phyloP scores from a whole-genome alignment of 2,888 invertebrate species.

The Leptopterna dolabrata region DNA sequence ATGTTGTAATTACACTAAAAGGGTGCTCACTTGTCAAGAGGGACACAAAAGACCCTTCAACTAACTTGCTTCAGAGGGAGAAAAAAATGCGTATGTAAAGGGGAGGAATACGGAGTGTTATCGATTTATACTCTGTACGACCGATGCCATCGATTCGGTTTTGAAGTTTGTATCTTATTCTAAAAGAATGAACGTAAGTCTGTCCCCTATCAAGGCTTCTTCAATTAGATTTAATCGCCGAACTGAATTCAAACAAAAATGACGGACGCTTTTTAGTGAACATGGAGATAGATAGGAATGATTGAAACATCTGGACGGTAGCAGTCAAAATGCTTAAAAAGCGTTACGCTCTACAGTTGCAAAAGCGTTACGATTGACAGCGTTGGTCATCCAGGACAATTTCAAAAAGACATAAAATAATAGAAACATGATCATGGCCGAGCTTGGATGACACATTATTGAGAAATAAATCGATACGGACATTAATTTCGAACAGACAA shows the following conservation, averaged over 20 bases:
- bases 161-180: background rate
- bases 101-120: background rate
- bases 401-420: too few relatives aligned
- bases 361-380: too few relatives aligned
- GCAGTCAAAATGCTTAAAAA: too few relatives aligned
- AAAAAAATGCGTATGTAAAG: background rate
- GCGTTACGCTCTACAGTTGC: too few relatives aligned
- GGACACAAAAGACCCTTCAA: constrained; percentile 16
- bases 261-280: background rate
- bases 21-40: background rate
- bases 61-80: background rate
- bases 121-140: background rate
- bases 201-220: background rate
- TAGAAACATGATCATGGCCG: too few relatives aligned
- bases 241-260: too few relatives aligned
- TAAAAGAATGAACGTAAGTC: background rate
- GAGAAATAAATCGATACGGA: too few relatives aligned
- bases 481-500: too few relatives aligned
- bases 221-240: too few relatives aligned
- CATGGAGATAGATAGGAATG: background rate
- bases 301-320: background rate
- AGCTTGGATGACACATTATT: too few relatives aligned
- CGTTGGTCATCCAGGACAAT: too few relatives aligned
- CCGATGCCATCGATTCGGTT: background rate
- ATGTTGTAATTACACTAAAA: constrained; percentile 17